Evolutionary conservation across 2,113 vertebrate genomes (phyloP).

Genomic region (Nesospiza acunhae): DNA sequence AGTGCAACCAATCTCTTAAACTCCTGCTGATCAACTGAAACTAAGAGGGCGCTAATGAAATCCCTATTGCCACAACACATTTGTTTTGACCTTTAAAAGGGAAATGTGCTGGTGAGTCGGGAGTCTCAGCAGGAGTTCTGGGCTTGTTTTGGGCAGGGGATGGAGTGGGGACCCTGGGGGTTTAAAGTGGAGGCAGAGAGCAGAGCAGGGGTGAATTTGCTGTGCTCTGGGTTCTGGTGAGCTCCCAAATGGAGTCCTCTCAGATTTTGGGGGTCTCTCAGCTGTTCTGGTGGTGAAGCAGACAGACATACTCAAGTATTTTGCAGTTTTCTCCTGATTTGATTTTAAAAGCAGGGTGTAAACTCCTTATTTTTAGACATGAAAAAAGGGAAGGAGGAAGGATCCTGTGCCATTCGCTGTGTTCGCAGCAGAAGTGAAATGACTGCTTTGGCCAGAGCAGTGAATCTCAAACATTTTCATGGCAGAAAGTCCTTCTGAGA

Average conservation of each 20-base stretch:
- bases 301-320: neutral
- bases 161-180: fast-evolving
- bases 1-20: neutral
- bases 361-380: neutral
- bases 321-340: neutral
- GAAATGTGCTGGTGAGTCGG: neutral
- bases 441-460: neutral
- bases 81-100: neutral
- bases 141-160: neutral
- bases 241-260: neutral
- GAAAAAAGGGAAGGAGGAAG: neutral
- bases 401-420: neutral
- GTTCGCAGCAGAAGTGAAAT: neutral
- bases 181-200: neutral
- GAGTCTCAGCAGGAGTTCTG: neutral
- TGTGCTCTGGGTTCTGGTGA: neutral
- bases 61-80: neutral
- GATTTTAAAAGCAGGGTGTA: neutral
- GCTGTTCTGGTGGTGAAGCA: neutral
- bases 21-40: neutral
- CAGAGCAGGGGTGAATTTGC: neutral
- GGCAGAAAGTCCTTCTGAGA: neutral
- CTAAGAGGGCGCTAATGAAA: neutral
- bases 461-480: neutral
- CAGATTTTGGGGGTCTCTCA: neutral